These are phyloP conservation scores for Drosophila fuyamai DNA, from an alignment of 1,140 invertebrate genomes.

Conservation along the genomic window DNA sequence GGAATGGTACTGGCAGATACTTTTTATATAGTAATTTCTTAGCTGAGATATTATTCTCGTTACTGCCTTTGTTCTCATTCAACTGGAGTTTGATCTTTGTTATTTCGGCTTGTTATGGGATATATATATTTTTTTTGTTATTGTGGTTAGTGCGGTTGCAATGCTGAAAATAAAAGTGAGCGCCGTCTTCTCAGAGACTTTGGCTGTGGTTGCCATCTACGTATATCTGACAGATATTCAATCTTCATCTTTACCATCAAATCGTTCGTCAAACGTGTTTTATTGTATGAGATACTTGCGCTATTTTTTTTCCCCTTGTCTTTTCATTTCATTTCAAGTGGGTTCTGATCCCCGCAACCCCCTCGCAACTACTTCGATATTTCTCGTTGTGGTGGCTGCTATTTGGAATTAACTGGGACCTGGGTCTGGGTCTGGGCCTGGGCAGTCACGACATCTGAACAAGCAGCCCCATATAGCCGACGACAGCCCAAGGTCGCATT, in stretches of 20 bases:
- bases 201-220: constrained; percentile 23
- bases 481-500: constrained; percentile 79
- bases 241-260: constrained; percentile 75
- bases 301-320: constrained; percentile 55
- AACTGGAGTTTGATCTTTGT: constrained; percentile 67
- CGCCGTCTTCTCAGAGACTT: constrained; percentile 43
- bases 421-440: constrained; percentile 25
- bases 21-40: constrained; percentile 13
- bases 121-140: constrained; percentile 13
- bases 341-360: constrained; percentile 16
- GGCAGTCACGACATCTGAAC: constrained; percentile 71
- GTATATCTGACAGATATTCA: constrained; percentile 75
- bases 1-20: constrained; percentile 20
- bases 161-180: constrained; percentile 74
- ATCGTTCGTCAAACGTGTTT: constrained; percentile 76
- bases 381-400: constrained; percentile 23
- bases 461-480: constrained; percentile 38
- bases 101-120: constrained; percentile 65
- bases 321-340: constrained; percentile 16
- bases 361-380: constrained; percentile 2
- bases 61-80: constrained; percentile 50
- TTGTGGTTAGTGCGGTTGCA: constrained; percentile 62
- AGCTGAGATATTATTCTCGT: constrained; percentile 16
- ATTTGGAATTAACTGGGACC: constrained; percentile 6
- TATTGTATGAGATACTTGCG: constrained; percentile 64